Conservation (phyloP, 2,113 vertebrate genomes). For the Meleagris gallopavo region DNA sequence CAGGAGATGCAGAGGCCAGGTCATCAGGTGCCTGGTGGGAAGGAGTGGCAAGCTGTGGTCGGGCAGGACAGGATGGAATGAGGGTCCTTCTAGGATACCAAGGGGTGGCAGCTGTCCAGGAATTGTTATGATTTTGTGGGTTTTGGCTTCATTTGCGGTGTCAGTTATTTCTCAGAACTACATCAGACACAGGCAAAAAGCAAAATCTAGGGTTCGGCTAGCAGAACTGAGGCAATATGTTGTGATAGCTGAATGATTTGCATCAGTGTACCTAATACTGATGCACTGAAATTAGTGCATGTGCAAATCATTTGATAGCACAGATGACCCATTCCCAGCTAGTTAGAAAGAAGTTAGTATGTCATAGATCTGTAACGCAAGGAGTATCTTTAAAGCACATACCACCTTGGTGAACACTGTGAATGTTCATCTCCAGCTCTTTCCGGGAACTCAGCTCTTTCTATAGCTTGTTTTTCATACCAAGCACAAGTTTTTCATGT, state of each 20-base stretch:
- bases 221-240: not conserved
- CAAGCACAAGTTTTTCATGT: not conserved
- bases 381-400: not conserved
- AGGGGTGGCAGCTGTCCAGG: not conserved
- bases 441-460: not conserved
- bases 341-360: not conserved
- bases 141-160: fast-evolving
- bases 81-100: not conserved
- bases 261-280: not conserved
- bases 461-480: not conserved
- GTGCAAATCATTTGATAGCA: not conserved
- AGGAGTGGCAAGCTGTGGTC: not conserved
- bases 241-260: not conserved
- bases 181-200: not conserved
- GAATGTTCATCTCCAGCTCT: not conserved
- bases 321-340: not conserved
- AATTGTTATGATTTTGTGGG: not conserved
- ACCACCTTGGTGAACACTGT: not conserved
- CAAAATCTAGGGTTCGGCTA: not conserved
- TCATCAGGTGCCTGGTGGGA: not conserved
- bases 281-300: not conserved
- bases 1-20: not conserved
- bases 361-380: not conserved
- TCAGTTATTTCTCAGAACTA: not conserved
- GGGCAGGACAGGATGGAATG: not conserved